Evolutionary conservation across 92 coral and sea anemone species (phyloP), one percentile per base, ranked within the genome.

Genomic region (Phenganax stokvisi): DNA sequence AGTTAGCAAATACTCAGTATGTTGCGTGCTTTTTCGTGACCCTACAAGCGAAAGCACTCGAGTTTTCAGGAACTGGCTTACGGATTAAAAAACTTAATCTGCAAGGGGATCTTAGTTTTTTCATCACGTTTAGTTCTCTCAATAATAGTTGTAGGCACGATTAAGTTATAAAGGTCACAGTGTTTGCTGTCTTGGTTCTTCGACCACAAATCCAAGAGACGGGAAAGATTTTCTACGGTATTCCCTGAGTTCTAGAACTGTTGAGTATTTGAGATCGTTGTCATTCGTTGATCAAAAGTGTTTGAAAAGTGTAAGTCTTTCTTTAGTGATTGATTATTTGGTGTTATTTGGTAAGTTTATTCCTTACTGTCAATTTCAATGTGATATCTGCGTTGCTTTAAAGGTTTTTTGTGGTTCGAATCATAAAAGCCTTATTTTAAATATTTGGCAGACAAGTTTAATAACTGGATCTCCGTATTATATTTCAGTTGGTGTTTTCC

Each of bases 31-130:
- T 5, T 68, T 28, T 28, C 73, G 73, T 28, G 73, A 68, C 73
- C 29, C 47, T 30, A 11, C 2, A 68, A 17, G 15, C 15, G n/a
- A 66, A 3, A 20, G 53, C 73, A 68, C 73, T 68, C 73, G 54
- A 68, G 53, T 68, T 68, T 29, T 25, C 73, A 30, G 73, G 73
- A 68, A 68, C 73, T 68, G 12, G 30, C 16, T 13, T 30, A 30
- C 8, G 31, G 13, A 30, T 68, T 68, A 68, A 68, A 53, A 10
- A 11, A 20, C 4, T 68, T 68, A 30, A 66, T 68, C 73, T 11
- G 30, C 54, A 68, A 30, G 52, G 73, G 73, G 73, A 52, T 61
- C 67, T 7, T 7, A 61, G 67, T 61, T 61, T 61, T 2, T 37
- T 37, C 3, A 37, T 37, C 5, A 37, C 3, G 67, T 28, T 61